These are phyloP conservation scores for Branchinecta sandiegonensis DNA, from an alignment of 2,888 invertebrate genomes.

Conservation along the genomic window DNA sequence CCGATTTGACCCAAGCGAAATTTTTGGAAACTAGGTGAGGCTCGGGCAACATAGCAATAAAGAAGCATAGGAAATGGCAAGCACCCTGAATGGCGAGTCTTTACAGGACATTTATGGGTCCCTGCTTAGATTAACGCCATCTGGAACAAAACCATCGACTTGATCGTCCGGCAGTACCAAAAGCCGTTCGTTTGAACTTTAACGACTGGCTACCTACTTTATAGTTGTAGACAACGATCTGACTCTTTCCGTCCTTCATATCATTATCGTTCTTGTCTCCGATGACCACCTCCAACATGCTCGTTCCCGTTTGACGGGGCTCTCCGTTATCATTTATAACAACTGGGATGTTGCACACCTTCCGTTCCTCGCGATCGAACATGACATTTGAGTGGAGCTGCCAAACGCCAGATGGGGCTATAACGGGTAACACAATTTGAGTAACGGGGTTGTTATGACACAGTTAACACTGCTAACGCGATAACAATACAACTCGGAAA, in stretches of 20 bases:
- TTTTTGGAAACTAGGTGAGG: too few relatives aligned
- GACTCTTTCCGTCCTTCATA: constrained; percentile 72
- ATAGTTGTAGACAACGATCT: constrained; percentile 88
- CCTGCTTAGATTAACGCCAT: neutral
- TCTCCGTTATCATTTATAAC: constrained; percentile 70
- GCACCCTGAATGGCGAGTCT: too few relatives aligned
- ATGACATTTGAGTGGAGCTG: constrained; percentile 52
- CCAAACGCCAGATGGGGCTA: constrained; percentile 39
- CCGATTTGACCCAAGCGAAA: too few relatives aligned
- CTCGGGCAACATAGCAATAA: too few relatives aligned
- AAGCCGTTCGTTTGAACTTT: neutral
- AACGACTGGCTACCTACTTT: constrained; percentile 41
- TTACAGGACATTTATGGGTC: too few relatives aligned
- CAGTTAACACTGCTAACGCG: too few relatives aligned
- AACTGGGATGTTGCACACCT: constrained; percentile 75
- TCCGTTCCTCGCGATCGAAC: constrained; percentile 75
- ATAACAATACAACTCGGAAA: too few relatives aligned
- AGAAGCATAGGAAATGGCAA: too few relatives aligned
- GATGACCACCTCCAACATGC: constrained; percentile 71
- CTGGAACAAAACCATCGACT: neutral
- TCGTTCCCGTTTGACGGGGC: constrained; percentile 57
- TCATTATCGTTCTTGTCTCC: constrained; percentile 88
- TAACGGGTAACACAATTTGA: constrained; percentile 32
- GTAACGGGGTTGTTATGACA: too few relatives aligned
- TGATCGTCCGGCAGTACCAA: neutral